Base-by-base conservation (phyloP, 2,888 invertebrate genomes). In the Sphaerophoria rueppellii region DNA sequence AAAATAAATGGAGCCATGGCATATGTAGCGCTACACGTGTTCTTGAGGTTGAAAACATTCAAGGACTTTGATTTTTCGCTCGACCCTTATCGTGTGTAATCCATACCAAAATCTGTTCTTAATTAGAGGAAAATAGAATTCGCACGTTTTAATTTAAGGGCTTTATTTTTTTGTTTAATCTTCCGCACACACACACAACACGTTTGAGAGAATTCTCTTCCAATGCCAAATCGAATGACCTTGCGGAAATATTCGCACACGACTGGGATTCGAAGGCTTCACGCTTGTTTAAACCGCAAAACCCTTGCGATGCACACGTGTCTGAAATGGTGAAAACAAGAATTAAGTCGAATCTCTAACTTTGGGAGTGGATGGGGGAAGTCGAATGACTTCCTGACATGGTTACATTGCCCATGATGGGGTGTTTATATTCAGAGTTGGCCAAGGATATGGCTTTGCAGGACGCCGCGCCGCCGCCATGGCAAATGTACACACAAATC, bases 401-500 rank as follows among this genome's bases (percentile, higher is more conserved):
- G 46, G 14, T 63, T 54, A 65, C 78, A 58, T 60, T 58, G 46
- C 35, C 32, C 50, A 67, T 63, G 24, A 24, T 24, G 24, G 24
- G 24, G 24, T 24, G 58, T 67, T 72, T 55, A 48, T 58, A 7
- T 58, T 48, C 37, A 16, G 9, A 70, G 65, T 54, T 46, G 9
- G 24, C 9, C 37, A 37, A 52, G 50, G 16, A 14, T 34, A 58
- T 37, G 63, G 14, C 6, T 11, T 65, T 9, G 32, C 60, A 69
- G 43, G 11, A 43, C 11, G 43, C 9, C 12, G 6, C 43, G 11
- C 4, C 11, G 43, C 9, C 12, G 6, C 43, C 11, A 40, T 40
- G 11, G 43, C 43, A 43, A 43, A 43, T 43, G 9, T 63, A 80
- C 72, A 80, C 57, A 72, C 80, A 83, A 80, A 83, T 80, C 80